phyloP scores from a whole-genome alignment of 2,888 invertebrate species.

The Cephus spinipes region DNA sequence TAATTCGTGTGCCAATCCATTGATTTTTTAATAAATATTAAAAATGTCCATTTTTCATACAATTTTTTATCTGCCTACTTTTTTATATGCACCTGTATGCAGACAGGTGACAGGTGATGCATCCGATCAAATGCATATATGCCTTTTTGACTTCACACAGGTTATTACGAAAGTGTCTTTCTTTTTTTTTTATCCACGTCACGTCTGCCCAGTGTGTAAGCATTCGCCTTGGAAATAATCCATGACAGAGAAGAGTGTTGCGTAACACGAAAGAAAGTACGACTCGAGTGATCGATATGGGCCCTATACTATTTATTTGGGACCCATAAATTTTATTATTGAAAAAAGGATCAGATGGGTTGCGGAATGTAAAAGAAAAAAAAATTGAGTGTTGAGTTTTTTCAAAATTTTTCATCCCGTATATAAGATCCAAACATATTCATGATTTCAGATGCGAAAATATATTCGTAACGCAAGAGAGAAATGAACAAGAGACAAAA shows the following conservation, averaged over 20 bases:
- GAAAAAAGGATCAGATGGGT: background rate
- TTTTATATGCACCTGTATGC: background rate
- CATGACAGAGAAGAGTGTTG: background rate
- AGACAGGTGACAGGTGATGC: background rate
- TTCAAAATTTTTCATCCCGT: background rate
- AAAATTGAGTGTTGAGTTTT: background rate
- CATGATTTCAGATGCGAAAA: background rate
- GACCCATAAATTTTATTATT: background rate
- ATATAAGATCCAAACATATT: background rate
- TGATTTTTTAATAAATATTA: background rate
- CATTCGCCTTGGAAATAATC: background rate
- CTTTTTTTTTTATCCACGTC: background rate
- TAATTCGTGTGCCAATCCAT: background rate
- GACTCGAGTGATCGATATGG: background rate
- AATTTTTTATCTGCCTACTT: background rate
- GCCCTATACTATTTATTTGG: background rate
- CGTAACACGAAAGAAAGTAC: background rate
- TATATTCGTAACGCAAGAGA: background rate
- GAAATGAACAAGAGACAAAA: background rate
- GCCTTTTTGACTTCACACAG: background rate
- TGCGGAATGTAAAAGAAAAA: no score
- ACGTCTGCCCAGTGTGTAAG: background rate
- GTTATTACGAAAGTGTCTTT: background rate
- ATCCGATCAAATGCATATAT: background rate
- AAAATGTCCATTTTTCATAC: background rate